Conservation (phyloP, 2,888 invertebrate genomes). For the Ptychoptera contaminata region DNA sequence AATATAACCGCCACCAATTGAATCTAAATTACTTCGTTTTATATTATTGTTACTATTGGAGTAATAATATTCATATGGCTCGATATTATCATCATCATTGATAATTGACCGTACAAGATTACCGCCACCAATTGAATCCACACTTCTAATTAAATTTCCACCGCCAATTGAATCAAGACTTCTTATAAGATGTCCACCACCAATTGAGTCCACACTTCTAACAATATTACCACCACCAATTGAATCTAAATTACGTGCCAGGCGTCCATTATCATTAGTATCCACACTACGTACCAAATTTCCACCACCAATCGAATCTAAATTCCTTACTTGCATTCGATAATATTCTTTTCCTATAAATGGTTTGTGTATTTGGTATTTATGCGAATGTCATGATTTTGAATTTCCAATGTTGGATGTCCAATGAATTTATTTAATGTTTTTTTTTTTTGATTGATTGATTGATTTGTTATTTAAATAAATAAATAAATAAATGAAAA, state of each 20-base stretch:
- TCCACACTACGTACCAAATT: constrained; percentile 4
- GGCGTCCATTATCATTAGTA: background rate
- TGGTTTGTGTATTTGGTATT: too few relatives aligned
- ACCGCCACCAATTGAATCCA: constrained; percentile 3
- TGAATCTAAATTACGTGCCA: constrained; percentile 5
- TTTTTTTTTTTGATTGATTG: too few relatives aligned
- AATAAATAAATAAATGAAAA: too few relatives aligned
- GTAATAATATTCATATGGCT: constrained; percentile 7
- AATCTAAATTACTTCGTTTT: constrained; percentile 1
- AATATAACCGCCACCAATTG: constrained; percentile 3
- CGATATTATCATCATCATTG: background rate
- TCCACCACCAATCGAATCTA: constrained; percentile 9
- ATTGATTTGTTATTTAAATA: too few relatives aligned
- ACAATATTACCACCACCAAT: constrained; percentile 6
- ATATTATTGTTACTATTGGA: too few relatives aligned
- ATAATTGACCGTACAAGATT: background rate
- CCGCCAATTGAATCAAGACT: constrained; percentile 10
- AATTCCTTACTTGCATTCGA: constrained; percentile 1
- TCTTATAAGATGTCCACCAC: constrained; percentile 3
- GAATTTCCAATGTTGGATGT: too few relatives aligned
- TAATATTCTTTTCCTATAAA: too few relatives aligned
- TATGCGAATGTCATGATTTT: too few relatives aligned
- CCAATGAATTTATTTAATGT: too few relatives aligned
- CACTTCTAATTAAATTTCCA: constrained; percentile 7
- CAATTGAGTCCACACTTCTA: background rate